These are phyloP conservation scores for Sardinella longiceps DNA, from an alignment of 2,797 vertebrate species.

Conservation along the genomic window DNA sequence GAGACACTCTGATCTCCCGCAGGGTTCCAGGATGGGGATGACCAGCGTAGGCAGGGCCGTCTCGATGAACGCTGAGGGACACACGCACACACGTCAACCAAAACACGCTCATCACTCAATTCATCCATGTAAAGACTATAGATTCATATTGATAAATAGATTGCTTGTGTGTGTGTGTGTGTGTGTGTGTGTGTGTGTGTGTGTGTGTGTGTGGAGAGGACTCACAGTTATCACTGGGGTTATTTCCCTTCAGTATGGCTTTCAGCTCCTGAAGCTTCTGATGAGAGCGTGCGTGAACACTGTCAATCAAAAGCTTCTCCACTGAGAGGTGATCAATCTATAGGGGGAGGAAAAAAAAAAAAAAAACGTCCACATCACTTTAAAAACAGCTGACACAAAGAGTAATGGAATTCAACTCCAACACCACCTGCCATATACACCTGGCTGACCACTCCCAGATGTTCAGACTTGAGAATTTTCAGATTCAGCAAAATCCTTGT, in stretches of 20 bases:
- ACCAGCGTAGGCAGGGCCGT: slow-evolving; percentile 94
- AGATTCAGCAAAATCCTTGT: background rate
- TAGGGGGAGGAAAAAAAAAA: slow-evolving; percentile 35
- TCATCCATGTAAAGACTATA: background rate
- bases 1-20: slow-evolving; percentile 94
- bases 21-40: slow-evolving; percentile 95
- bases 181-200: background rate
- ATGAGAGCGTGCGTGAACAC: slow-evolving; percentile 94
- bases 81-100: background rate
- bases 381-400: background rate
- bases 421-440: background rate
- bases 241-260: slow-evolving; percentile 90
- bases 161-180: background rate
- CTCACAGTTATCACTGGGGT: slow-evolving; percentile 92
- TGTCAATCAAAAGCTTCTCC: slow-evolving; percentile 98
- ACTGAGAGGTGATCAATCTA: slow-evolving; percentile 98
- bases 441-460: background rate
- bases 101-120: background rate
- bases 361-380: background rate
- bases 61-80: slow-evolving; percentile 90
- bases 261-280: slow-evolving; percentile 98
- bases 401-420: background rate
- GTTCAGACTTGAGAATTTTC: background rate
- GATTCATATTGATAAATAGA: background rate
- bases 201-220: slow-evolving; percentile 35